phyloP scores from a whole-genome alignment of 2,113 vertebrate genomes.

The Isurus oxyrinchus region DNA sequence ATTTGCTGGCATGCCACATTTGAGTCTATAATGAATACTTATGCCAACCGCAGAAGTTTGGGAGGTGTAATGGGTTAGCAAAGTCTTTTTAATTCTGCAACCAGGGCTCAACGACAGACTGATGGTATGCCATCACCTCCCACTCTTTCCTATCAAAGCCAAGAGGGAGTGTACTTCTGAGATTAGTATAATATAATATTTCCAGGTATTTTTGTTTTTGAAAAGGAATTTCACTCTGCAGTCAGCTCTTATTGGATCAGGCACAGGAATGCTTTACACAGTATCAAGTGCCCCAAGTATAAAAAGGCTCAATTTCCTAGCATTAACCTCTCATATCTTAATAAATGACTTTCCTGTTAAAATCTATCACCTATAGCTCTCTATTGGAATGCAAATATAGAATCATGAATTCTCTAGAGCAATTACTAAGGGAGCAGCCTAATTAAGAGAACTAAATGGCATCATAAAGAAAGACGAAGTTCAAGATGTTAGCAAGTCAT shows the following conservation, averaged over 20 bases:
- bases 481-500: background rate
- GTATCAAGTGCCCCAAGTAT: background rate
- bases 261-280: background rate
- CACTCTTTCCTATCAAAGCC: background rate
- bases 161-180: background rate
- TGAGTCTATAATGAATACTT: background rate
- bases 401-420: background rate
- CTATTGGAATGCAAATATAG: background rate
- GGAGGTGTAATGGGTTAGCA: background rate
- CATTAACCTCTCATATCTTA: background rate
- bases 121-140: background rate
- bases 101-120: background rate
- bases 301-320: background rate
- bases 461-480: background rate
- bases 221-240: background rate
- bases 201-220: no score
- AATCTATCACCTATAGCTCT: background rate
- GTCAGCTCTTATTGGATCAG: background rate
- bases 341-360: background rate
- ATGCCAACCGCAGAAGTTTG: background rate
- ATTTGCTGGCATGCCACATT: background rate
- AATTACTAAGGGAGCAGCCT: background rate
- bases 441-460: background rate
- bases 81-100: background rate
- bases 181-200: background rate